Evolutionary conservation across 2,797 vertebrate species (phyloP).

Genomic region (Anguilla megastoma): DNA sequence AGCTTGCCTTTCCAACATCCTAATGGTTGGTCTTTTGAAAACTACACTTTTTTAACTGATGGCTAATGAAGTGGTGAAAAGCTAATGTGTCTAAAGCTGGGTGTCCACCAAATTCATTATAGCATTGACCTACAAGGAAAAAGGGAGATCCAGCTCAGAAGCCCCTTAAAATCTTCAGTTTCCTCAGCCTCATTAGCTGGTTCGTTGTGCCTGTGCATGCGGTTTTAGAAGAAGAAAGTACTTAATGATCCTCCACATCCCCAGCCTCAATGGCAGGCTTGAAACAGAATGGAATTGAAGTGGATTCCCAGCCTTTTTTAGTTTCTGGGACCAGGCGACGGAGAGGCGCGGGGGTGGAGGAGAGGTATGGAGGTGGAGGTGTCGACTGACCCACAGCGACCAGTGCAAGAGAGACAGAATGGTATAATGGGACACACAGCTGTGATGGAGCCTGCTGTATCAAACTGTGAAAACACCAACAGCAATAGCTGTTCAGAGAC

Average conservation of each 20-base stretch:
- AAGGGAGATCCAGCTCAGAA: background rate
- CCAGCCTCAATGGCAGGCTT: background rate
- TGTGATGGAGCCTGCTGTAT: background rate
- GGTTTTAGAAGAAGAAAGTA: background rate
- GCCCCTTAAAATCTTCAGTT: background rate
- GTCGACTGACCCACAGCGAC: background rate
- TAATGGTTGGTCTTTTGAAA: background rate
- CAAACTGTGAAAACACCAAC: background rate
- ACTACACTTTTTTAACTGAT: background rate
- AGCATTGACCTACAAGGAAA: background rate
- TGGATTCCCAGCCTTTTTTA: background rate
- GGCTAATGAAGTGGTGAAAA: background rate
- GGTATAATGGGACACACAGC: background rate
- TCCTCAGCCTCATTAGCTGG: slow-evolving; percentile 14
- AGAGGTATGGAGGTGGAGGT: background rate
- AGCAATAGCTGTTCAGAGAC: background rate
- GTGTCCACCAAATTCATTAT: slow-evolving; percentile 3
- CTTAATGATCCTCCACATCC: background rate
- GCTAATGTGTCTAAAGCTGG: background rate
- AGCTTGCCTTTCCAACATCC: background rate
- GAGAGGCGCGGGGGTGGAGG: background rate
- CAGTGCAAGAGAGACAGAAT: background rate
- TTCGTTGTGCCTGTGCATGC: background rate
- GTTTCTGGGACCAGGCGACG: background rate
- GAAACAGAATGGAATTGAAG: background rate